Evolutionary conservation across 2,888 invertebrate genomes (phyloP).

Genomic region (Andrena praecox): DNA sequence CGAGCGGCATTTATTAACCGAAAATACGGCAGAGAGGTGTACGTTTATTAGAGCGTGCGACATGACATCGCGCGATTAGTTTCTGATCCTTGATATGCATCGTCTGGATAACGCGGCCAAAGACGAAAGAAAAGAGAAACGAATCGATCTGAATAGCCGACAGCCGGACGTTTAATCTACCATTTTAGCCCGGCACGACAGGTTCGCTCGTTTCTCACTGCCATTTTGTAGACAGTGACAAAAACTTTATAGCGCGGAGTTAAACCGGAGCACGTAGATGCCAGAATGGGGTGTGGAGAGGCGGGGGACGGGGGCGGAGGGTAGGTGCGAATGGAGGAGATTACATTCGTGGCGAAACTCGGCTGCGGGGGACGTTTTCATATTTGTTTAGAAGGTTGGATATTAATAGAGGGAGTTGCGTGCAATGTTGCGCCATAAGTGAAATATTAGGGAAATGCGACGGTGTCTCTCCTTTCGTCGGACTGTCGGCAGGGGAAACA

Average conservation of each 20-base stretch:
- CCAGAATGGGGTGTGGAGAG: constrained; percentile 18
- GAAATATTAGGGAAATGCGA: constrained; percentile 37
- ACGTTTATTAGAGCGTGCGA: not conserved
- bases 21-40: not conserved
- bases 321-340: constrained; percentile 59
- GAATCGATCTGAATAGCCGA: constrained; percentile 64
- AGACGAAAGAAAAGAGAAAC: constrained; percentile 59
- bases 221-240: constrained; percentile 72
- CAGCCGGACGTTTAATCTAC: constrained; percentile 70
- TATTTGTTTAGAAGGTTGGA: constrained; percentile 62
- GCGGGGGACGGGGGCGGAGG: not conserved
- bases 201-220: constrained; percentile 70
- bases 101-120: constrained; percentile 28
- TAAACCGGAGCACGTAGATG: constrained; percentile 69
- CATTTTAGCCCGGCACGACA: constrained; percentile 67
- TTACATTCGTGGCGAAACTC: constrained; percentile 62
- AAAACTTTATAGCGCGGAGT: constrained; percentile 67
- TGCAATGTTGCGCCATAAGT: constrained; percentile 23
- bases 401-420: constrained; percentile 56
- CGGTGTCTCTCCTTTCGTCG: not conserved
- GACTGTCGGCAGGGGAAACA: not conserved
- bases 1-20: not conserved
- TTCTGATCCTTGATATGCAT: constrained; percentile 51
- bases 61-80: constrained; percentile 50
- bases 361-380: constrained; percentile 55